These are phyloP conservation scores for Chiroxiphia lanceolata DNA, from an alignment of 2,797 vertebrate species.

Conservation along the genomic window DNA sequence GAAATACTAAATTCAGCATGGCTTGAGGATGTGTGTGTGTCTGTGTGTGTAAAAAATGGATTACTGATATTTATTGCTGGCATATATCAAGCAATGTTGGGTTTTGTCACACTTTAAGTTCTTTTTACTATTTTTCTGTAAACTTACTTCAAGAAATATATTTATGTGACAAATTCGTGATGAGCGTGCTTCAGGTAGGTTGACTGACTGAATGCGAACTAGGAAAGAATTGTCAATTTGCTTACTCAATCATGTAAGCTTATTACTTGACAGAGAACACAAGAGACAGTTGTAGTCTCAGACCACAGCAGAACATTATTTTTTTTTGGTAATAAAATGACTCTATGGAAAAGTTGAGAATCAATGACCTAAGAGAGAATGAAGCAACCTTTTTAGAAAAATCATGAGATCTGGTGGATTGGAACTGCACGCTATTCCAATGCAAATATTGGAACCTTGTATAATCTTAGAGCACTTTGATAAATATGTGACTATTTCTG, in stretches of 20 bases:
- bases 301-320: background rate
- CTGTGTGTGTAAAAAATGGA: background rate
- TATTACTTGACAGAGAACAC: background rate
- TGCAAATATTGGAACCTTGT: background rate
- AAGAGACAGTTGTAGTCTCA: background rate
- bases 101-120: background rate
- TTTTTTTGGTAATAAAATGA: background rate
- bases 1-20: background rate
- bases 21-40: background rate
- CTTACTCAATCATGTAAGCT: background rate
- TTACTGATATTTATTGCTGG: background rate
- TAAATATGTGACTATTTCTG: background rate
- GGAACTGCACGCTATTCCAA: background rate
- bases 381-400: background rate
- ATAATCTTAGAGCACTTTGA: background rate
- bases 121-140: background rate
- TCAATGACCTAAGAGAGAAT: background rate
- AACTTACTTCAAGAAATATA: background rate
- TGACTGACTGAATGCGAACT: accelerated
- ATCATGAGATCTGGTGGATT: background rate
- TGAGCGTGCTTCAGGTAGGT: background rate
- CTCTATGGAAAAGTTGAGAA: background rate
- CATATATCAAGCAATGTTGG: background rate
- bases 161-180: background rate
- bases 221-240: background rate